These are phyloP conservation scores for Diabrotica balteata DNA, from an alignment of 2,888 invertebrate genomes.

Conservation along the genomic window DNA sequence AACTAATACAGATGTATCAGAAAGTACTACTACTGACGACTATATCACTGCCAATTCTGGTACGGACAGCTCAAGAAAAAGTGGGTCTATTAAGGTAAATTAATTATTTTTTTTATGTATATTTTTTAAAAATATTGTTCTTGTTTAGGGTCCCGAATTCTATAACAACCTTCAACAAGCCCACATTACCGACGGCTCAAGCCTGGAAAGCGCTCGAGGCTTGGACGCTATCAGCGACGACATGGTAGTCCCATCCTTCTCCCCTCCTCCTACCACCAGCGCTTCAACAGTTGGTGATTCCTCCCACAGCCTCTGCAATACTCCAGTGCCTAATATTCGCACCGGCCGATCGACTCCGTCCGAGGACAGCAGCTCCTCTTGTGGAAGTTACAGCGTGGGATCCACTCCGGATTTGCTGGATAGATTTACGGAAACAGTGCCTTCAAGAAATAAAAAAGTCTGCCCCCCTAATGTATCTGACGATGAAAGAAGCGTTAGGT, in stretches of 20 bases:
- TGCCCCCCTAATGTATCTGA: conserved; percentile 64
- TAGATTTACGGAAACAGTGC: conserved; percentile 54
- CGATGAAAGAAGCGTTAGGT: conserved; percentile 73
- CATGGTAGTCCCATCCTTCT: conserved; percentile 55
- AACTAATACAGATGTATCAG: conserved; percentile 81
- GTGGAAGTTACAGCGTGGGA: conserved; percentile 66
- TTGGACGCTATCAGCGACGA: conserved; percentile 74
- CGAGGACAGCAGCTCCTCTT: conserved; percentile 66
- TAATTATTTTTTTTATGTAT: background rate
- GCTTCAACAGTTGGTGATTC: conserved; percentile 51
- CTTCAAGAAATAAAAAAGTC: conserved; percentile 54
- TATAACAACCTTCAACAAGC: conserved; percentile 35
- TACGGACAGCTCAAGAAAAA: conserved; percentile 71
- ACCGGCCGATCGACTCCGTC: conserved; percentile 64
- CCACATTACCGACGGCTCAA: conserved; percentile 74
- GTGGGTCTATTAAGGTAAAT: conserved; percentile 68
- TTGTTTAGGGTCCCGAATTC: conserved; percentile 37
- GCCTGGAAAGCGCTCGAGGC: conserved; percentile 87
- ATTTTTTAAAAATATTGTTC: too few relatives aligned
- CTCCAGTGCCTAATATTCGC: conserved; percentile 55
- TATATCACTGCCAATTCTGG: conserved; percentile 85
- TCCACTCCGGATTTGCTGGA: conserved; percentile 56
- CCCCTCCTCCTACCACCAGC: conserved; percentile 27
- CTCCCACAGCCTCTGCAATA: conserved; percentile 52
- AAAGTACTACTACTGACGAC: conserved; percentile 87